Base-by-base conservation (phyloP, 2,888 invertebrate species). In the Cryptocheilus praepositus region DNA sequence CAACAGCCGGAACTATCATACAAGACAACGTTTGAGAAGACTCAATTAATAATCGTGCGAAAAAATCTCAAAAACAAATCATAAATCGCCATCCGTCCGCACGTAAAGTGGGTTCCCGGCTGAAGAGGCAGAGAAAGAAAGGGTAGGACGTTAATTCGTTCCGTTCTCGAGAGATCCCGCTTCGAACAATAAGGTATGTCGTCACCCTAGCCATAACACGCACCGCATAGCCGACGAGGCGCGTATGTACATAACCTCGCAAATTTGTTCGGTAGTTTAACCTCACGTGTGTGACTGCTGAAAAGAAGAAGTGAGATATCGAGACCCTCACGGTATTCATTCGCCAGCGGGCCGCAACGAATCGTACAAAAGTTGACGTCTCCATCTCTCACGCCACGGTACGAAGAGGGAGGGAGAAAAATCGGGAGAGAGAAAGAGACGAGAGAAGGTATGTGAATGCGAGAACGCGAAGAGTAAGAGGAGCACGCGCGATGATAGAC, bases 361-460 rank as follows among this genome's bases (percentile, higher is more conserved):
- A 88, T 88, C 67, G 71, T 68, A 85, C 84, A 85, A 85, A 81
- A 79, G 81, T 80, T 80, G 86, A 88, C 84, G 79, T 87, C 86
- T 88, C 85, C 80, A 86, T 88, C 82, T 80, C 76, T 77, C 82
- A 77, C 74, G 77, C 70, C 68, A 60, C 61, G 63, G 78, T 78
- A 73, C 76, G 64, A 66, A 64, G 55, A 28, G 61, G 69, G 61
- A 57, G 64, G 63, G 52, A 60, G 67, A 76, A 25, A 58, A n/a
- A n/a, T n/a, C n/a, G n/a, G n/a, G 71, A 63, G 8, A 67, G 46
- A 28, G 66, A 67, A 68, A 72, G 56, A 56, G 16, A 53, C 36
- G 18, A 13, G 21, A 28, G 11, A 55, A 7, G 36, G 36, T 11
- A 36, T 1, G 36, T 8, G 67, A 69, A 68, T 57, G 28, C 63